phyloP scores from a whole-genome alignment of 2,113 vertebrate species.

The Tapirus terrestris region DNA sequence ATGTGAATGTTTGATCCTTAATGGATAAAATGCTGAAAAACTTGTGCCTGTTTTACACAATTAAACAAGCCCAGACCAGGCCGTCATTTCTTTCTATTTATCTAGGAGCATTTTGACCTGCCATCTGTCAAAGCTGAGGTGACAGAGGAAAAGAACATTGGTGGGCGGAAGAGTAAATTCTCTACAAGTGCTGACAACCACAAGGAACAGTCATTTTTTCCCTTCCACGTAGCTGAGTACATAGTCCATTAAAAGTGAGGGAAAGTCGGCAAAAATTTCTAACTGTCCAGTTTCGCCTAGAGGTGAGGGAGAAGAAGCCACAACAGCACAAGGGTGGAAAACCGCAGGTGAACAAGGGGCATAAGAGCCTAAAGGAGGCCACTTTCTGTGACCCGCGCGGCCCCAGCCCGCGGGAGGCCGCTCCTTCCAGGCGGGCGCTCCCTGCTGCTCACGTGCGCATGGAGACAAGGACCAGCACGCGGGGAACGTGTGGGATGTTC shows the following conservation, averaged over 20 bases:
- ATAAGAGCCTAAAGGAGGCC: background rate
- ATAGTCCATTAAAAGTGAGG: background rate
- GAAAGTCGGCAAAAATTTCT: background rate
- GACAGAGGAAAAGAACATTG: background rate
- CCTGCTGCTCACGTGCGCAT: no score
- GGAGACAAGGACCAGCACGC: background rate
- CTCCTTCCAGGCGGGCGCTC: no score
- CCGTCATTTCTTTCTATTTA: background rate
- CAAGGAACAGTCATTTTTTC: background rate
- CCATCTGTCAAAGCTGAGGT: background rate
- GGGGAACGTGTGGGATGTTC: background rate
- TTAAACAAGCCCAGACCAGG: background rate
- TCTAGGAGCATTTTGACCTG: background rate
- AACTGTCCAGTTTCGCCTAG: background rate
- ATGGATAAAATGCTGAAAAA: background rate
- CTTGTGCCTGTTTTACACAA: background rate
- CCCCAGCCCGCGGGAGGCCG: no score
- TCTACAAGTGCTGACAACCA: background rate
- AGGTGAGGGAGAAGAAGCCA: background rate
- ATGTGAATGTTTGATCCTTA: background rate
- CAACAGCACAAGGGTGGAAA: background rate
- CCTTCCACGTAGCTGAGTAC: background rate
- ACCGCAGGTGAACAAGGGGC: background rate
- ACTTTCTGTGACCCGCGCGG: background rate
- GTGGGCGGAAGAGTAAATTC: background rate